A percentile compares a stretch with the other conserved stretches of the same genome.
Conservation (phyloP, 2,888 invertebrate species). For the Nemapogon koenigi region DNA sequence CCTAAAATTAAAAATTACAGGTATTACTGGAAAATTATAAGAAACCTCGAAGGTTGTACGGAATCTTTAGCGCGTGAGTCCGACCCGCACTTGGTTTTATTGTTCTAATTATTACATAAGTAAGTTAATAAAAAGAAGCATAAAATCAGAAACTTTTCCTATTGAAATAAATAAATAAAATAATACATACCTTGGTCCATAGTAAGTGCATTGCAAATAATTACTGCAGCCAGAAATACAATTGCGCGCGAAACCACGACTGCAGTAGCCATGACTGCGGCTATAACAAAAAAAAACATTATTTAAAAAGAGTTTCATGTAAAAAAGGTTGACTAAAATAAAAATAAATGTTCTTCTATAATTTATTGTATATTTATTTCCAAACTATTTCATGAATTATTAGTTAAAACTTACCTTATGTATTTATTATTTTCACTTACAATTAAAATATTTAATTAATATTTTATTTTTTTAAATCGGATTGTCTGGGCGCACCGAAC, state of each 20-base stretch:
- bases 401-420: no score
- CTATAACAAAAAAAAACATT: constrained; percentile 18
- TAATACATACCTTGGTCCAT: constrained; percentile 54
- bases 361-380: not conserved
- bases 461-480: no score
- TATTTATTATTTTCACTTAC: not conserved
- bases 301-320: not conserved
- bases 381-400: no score
- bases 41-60: no score
- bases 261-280: constrained; percentile 35
- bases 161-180: constrained; percentile 5
- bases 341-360: not conserved
- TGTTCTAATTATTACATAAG: not conserved
- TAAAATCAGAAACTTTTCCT: not conserved
- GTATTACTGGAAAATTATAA: no score
- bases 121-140: not conserved
- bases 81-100: no score
- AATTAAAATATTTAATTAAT: not conserved
- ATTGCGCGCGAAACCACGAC: constrained; percentile 34
- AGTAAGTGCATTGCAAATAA: constrained; percentile 39
- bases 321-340: not conserved
- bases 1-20: no score
- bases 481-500: no score
- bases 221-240: constrained; percentile 30
- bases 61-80: no score